Percentiles rank a stretch among this genome's conserved stretches.
Evolutionary conservation across 2,888 invertebrate species (phyloP).

Genomic region (Matsumyia berberina): DNA sequence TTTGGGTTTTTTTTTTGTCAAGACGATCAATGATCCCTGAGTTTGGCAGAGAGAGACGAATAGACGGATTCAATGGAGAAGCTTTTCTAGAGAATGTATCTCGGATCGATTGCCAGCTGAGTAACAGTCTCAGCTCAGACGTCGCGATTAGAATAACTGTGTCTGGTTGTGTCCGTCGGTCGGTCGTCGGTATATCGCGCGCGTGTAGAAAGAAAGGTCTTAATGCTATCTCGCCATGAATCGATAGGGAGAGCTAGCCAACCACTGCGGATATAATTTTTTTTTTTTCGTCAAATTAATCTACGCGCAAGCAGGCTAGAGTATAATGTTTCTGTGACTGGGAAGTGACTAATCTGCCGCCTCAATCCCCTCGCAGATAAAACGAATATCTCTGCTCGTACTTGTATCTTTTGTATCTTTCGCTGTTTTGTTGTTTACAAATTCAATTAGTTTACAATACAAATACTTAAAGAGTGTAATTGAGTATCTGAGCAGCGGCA

Average conservation of each 20-base stretch:
- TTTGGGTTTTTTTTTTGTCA: constrained; percentile 13
- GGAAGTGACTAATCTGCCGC: constrained; percentile 46
- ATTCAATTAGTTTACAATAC: constrained; percentile 56
- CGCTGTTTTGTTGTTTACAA: constrained; percentile 55
- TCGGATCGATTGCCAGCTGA: constrained; percentile 38
- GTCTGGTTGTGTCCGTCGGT: neutral
- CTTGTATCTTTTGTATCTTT: constrained; percentile 21
- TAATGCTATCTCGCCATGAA: constrained; percentile 4
- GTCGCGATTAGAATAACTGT: constrained; percentile 31
- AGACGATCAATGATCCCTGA: constrained; percentile 68
- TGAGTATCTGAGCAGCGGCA: constrained; percentile 38
- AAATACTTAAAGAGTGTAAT: constrained; percentile 41
- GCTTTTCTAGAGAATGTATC: constrained; percentile 20
- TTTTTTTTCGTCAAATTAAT: neutral
- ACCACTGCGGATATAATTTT: neutral
- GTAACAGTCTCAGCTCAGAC: constrained; percentile 67
- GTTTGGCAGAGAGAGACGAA: constrained; percentile 34
- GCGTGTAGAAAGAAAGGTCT: neutral
- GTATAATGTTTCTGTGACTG: constrained; percentile 22
- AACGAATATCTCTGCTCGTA: constrained; percentile 6
- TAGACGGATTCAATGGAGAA: neutral
- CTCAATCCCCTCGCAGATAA: constrained; percentile 6
- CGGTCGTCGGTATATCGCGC: neutral
- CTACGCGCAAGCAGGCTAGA: neutral
- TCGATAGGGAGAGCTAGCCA: neutral